phyloP scores from a whole-genome alignment of 2,888 invertebrate species.

The Acanthosepion esculentum region DNA sequence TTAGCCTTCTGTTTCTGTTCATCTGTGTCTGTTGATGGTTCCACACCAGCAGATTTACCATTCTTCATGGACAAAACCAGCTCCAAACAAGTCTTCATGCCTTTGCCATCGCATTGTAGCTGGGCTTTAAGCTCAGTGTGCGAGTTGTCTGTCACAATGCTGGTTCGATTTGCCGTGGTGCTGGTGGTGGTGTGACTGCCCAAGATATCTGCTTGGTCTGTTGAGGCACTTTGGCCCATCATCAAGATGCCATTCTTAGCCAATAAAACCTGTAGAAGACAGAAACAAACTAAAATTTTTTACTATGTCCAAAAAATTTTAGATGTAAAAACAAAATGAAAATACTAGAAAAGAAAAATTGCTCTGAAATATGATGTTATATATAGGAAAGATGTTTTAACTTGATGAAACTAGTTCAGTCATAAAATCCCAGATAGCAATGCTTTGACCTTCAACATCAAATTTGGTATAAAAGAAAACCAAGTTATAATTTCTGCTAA shows the following conservation, averaged over 20 bases:
- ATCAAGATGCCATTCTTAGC: conserved; percentile 48
- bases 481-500: too few relatives aligned
- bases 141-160: conserved; percentile 35
- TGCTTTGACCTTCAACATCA: too few relatives aligned
- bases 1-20: conserved; percentile 43
- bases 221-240: conserved; percentile 48
- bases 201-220: conserved; percentile 46
- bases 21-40: conserved; percentile 46
- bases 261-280: conserved; percentile 43
- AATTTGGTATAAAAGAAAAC: too few relatives aligned
- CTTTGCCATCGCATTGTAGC: conserved; percentile 48
- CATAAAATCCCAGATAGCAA: too few relatives aligned
- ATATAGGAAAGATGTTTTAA: too few relatives aligned
- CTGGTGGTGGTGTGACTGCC: conserved; percentile 41
- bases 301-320: neutral
- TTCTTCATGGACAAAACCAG: conserved; percentile 48
- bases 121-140: conserved; percentile 48
- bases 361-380: too few relatives aligned
- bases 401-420: too few relatives aligned
- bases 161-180: conserved; percentile 43
- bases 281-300: conserved; percentile 2
- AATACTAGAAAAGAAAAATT: too few relatives aligned
- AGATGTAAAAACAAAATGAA: neutral
- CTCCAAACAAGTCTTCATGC: conserved; percentile 48
- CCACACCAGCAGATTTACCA: conserved; percentile 48